Conservation (phyloP, 2,113 vertebrate species). For the Onychorhynchus coronatus region DNA sequence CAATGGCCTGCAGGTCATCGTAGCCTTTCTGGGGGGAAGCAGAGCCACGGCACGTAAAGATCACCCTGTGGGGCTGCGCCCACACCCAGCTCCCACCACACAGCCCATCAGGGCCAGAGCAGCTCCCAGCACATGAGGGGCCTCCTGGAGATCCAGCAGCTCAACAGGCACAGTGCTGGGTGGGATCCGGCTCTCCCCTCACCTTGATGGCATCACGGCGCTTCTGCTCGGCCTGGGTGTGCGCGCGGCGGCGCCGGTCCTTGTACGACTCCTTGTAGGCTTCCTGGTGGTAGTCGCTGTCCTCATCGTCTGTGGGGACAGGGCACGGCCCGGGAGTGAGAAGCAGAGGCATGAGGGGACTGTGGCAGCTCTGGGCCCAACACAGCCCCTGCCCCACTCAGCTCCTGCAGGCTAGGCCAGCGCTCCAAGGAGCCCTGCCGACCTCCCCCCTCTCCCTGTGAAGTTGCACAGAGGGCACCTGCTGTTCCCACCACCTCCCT, state of each 20-base stretch:
- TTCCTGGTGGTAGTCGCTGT: constrained; percentile 95
- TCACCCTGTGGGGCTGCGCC: accelerated
- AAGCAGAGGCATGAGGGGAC: background rate
- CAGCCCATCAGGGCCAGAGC: background rate
- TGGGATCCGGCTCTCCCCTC: background rate
- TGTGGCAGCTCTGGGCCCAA: background rate
- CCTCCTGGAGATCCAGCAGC: background rate
- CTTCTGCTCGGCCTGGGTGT: constrained; percentile 96
- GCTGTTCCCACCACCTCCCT: background rate
- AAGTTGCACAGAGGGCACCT: background rate
- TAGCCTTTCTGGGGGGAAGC: constrained; percentile 88
- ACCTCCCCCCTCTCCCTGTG: accelerated
- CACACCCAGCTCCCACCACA: background rate
- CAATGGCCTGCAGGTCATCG: constrained; percentile 92
- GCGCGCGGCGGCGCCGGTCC: constrained; percentile 88
- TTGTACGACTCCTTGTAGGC: constrained; percentile 90
- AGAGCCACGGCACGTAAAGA: background rate
- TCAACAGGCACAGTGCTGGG: background rate
- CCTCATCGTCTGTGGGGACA: constrained; percentile 86
- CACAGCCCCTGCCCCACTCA: accelerated
- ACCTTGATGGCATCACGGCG: constrained; percentile 93
- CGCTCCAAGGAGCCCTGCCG: accelerated
- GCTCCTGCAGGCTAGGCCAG: background rate
- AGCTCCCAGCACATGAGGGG: accelerated
- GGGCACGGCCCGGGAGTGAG: accelerated